Evolutionary conservation across 1,140 invertebrate genomes (phyloP), one percentile per base, ranked within the genome.

Genomic region (Eupristina koningsbergeri): DNA sequence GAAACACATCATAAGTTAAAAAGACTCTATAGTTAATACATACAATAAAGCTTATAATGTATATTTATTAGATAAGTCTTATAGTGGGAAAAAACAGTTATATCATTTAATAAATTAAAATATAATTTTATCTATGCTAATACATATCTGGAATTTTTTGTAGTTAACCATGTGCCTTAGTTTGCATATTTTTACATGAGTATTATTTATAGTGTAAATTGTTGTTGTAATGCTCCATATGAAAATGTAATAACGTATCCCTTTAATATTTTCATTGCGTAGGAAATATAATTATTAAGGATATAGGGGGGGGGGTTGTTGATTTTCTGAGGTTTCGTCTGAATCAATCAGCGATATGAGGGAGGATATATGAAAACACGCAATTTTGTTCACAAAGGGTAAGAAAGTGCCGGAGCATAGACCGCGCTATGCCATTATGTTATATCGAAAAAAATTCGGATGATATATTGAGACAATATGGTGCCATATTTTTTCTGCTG

Each of bases 381-480:
- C 67, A 71, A 41, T 71, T 58, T 71, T 39, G 67, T 71, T 39
- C 64, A 67, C 64, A 67, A 64, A 67, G 64, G 64, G 34, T 67
- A 67, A 67, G 17, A 29, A 67, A 67, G 31, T 36, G 64, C 0
- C 64, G 36, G 34, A 36, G 34, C 64, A 36, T 36, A 36, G 31
- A 39, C 64, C 13, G 31, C 15, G 64, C 29, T 67, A 19, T 36
- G 13, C 64, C 17, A 36, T 67, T 67, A 67, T 7, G 31, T 67
- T 39, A 67, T 67, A 67, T 67, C 64, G 64, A 67, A 67, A 34
- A 67, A 67, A 67, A 67, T 11, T 67, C 64, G 64, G 34, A 67
- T 67, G 64, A 67, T 67, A 13, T 67, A 67, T 67, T 36, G 64
- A 67, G 64, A 67, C 64, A 67, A 67, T 39, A 67, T 67, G 64